phyloP scores from a whole-genome alignment of 2,888 invertebrate species.

The Limnephilus marmoratus region DNA sequence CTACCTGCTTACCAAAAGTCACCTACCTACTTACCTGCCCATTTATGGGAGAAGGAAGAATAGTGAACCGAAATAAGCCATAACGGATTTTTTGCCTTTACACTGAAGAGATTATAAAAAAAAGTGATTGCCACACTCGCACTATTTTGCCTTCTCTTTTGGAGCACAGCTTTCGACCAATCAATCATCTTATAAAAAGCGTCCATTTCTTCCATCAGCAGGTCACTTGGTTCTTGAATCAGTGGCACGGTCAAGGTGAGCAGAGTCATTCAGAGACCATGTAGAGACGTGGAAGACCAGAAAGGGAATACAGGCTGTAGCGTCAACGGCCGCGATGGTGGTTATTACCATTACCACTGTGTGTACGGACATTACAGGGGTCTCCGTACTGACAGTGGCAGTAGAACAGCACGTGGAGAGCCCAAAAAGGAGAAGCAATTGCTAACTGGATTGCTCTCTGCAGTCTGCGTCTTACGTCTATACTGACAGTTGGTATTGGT shows the following conservation, averaged over 20 bases:
- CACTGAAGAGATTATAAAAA: background rate
- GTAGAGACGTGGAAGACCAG: constrained; percentile 27
- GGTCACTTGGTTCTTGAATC: background rate
- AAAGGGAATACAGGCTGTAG: constrained; percentile 29
- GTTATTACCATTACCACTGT: background rate
- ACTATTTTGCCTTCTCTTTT: background rate
- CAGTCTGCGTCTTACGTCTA: background rate
- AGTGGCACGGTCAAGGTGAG: constrained; percentile 34
- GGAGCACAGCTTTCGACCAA: background rate
- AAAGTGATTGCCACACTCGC: background rate
- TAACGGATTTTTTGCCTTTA: background rate
- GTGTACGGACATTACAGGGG: background rate
- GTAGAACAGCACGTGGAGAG: constrained; percentile 15
- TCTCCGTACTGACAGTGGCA: background rate
- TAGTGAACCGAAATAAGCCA: background rate
- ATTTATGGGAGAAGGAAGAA: background rate
- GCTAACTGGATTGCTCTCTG: constrained; percentile 17
- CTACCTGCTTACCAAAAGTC: no score
- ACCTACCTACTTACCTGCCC: background rate
- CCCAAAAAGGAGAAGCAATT: constrained; percentile 16
- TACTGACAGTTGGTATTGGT: background rate
- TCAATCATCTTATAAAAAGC: background rate
- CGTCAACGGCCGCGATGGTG: background rate
- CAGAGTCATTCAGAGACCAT: background rate
- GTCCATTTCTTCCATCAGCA: background rate